Evolutionary conservation across 1,140 invertebrate species (phyloP).

Genomic region (Trachymyrmex cornetzi): DNA sequence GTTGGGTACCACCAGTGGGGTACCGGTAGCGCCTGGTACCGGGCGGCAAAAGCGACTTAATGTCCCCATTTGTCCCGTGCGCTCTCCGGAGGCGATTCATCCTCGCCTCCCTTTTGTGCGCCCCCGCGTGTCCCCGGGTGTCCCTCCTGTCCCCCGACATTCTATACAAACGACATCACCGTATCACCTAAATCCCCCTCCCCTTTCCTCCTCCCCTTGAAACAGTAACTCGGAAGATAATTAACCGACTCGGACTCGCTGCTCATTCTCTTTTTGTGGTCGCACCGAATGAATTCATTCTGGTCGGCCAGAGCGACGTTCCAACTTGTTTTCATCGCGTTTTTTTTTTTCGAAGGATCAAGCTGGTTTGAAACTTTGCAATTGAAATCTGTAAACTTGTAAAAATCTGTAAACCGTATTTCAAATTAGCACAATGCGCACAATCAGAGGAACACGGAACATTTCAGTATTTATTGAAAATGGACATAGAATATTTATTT

Average conservation of each 20-base stretch:
- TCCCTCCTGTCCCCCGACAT: constrained; percentile 17
- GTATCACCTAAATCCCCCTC: constrained; percentile 67
- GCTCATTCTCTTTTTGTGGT: constrained; percentile 60
- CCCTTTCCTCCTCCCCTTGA: constrained; percentile 34
- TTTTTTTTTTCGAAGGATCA: constrained; percentile 10
- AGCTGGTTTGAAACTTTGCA: background rate
- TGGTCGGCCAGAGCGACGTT: background rate
- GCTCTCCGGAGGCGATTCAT: constrained; percentile 80
- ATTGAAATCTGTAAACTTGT: background rate
- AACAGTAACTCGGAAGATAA: constrained; percentile 76
- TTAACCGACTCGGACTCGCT: constrained; percentile 72
- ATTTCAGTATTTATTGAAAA: background rate
- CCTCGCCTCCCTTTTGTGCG: constrained; percentile 75
- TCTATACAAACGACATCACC: constrained; percentile 74
- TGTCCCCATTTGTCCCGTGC: constrained; percentile 79
- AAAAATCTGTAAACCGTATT: background rate
- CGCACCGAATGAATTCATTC: constrained; percentile 65
- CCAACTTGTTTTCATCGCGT: constrained; percentile 36
- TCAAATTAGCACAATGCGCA: background rate
- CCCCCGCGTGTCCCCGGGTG: constrained; percentile 49
- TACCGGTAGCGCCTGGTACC: constrained; percentile 71
- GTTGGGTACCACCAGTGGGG: constrained; percentile 42
- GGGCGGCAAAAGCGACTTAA: constrained; percentile 79
- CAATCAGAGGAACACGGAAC: background rate
- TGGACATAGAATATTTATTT: background rate